Conservation (phyloP, 1,140 invertebrate species). For the Calliopsis andreniformis region DNA sequence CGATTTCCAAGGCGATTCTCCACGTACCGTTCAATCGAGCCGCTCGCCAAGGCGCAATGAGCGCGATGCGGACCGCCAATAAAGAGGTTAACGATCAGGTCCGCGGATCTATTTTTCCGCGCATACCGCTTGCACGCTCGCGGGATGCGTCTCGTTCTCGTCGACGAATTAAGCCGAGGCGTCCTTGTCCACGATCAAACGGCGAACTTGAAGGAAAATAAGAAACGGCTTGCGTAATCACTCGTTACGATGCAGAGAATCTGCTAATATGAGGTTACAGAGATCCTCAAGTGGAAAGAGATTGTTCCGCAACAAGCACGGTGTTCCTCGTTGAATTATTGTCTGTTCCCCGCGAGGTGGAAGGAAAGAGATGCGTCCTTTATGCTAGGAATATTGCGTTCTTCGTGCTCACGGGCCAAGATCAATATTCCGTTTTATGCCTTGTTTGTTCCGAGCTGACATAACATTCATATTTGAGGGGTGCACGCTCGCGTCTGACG, state of each 20-base stretch:
- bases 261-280: too few species aligned
- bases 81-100: constrained; percentile 37
- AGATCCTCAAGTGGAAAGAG: neutral
- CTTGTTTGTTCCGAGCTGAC: too few species aligned
- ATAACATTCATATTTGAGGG: too few species aligned
- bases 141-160: neutral
- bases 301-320: neutral
- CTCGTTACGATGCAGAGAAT: too few species aligned
- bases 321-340: neutral
- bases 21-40: constrained; percentile 6
- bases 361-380: neutral
- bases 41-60: constrained; percentile 18
- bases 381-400: neutral
- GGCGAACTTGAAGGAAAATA: constrained; percentile 21
- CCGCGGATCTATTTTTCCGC: constrained; percentile 35
- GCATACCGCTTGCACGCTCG: constrained; percentile 3
- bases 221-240: constrained; percentile 14
- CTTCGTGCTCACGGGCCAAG: neutral
- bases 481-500: too few species aligned
- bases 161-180: constrained; percentile 10
- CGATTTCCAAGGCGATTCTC: constrained; percentile 5
- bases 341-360: too few species aligned
- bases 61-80: constrained; percentile 3
- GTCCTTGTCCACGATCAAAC: constrained; percentile 34
- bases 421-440: neutral